Conservation (phyloP, 1,140 invertebrate genomes). For the Lethocerus indicus region DNA sequence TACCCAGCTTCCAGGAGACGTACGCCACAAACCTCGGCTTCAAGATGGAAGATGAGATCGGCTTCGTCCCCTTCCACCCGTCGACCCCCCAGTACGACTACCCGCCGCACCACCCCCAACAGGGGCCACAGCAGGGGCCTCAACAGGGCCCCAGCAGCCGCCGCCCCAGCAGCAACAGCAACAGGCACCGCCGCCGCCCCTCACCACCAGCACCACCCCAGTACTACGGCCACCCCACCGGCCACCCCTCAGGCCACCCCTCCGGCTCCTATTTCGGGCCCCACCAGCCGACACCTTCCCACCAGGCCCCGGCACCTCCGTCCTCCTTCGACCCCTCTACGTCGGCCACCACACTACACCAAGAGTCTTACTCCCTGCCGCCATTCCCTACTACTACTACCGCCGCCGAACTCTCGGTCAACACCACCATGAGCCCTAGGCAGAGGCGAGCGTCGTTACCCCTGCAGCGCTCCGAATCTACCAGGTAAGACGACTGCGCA, state of each 20-base stretch:
- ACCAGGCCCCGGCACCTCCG: too few relatives aligned
- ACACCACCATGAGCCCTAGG: slow-evolving; percentile 26
- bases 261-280: too few relatives aligned
- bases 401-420: slow-evolving; percentile 18
- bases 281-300: too few relatives aligned
- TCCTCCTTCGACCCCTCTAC: too few relatives aligned
- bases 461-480: slow-evolving; percentile 56
- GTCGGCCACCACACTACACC: slow-evolving; percentile 19
- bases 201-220: background rate
- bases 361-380: slow-evolving; percentile 23
- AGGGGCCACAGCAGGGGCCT: slow-evolving; percentile 25
- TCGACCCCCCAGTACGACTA: slow-evolving; percentile 41
- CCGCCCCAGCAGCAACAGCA: slow-evolving; percentile 22
- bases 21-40: slow-evolving; percentile 20
- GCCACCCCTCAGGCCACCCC: slow-evolving; percentile 28
- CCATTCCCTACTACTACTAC: slow-evolving; percentile 20
- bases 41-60: slow-evolving; percentile 35
- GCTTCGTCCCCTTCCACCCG: slow-evolving; percentile 23
- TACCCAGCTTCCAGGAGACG: slow-evolving; percentile 24
- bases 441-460: slow-evolving; percentile 52
- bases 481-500: slow-evolving; percentile 32
- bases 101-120: slow-evolving; percentile 29
- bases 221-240: slow-evolving; percentile 2
- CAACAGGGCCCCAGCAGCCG: slow-evolving; percentile 22
- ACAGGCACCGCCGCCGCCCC: background rate